Evolutionary conservation across 37 sponge, comb jelly and placozoan genomes (phyloP).

Genomic region (Haliclona indistincta): DNA sequence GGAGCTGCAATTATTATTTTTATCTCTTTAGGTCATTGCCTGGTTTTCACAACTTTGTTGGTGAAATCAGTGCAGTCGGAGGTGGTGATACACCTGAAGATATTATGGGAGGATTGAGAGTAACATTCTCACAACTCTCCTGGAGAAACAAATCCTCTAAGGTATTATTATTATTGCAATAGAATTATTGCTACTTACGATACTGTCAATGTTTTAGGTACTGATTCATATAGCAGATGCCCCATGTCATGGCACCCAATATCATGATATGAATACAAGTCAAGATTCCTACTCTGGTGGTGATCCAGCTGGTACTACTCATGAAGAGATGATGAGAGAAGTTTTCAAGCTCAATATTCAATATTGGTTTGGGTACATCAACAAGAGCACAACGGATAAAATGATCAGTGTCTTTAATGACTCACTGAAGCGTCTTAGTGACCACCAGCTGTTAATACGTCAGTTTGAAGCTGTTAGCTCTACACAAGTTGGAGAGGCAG

Average conservation of each 20-base stretch:
- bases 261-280: constrained; percentile 18
- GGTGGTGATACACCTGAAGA: constrained; percentile 81
- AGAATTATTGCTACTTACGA: too few relatives aligned
- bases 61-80: constrained; percentile 52
- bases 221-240: constrained; percentile 78
- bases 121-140: constrained; percentile 26
- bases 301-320: constrained; percentile 72
- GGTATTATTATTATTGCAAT: constrained; percentile 21
- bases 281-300: constrained; percentile 68
- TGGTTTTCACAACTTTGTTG: constrained; percentile 59
- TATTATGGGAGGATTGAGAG: constrained; percentile 72
- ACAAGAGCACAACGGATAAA: constrained; percentile 52
- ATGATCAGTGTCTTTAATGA: constrained; percentile 80
- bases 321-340: constrained; percentile 66
- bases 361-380: constrained; percentile 84
- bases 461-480: constrained; percentile 67
- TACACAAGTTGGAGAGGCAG: constrained; percentile 37
- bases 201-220: constrained; percentile 46
- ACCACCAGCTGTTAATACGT: constrained; percentile 46
- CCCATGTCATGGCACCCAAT: constrained; percentile 76
- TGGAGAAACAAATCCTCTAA: constrained; percentile 52
- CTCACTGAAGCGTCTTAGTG: constrained; percentile 32
- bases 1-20: background rate
- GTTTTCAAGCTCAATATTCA: constrained; percentile 45
- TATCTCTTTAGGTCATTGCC: constrained; percentile 4